Evolutionary conservation across 2,888 invertebrate species (phyloP).

Genomic region (Harpalus rubripes): DNA sequence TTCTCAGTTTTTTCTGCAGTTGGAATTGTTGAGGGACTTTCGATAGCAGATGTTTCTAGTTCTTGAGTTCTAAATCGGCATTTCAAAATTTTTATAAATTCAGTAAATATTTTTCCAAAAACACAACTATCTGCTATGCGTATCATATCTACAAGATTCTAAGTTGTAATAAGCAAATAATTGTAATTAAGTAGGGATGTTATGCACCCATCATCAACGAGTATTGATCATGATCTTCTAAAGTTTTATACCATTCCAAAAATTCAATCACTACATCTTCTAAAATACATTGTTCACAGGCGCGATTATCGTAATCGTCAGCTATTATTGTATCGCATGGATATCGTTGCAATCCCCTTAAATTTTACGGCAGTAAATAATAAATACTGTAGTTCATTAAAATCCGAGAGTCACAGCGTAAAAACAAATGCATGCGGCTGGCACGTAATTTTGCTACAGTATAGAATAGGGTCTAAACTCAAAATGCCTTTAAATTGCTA

Average conservation of each 20-base stretch:
- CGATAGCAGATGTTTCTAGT: not conserved
- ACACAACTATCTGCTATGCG: conserved; percentile 67
- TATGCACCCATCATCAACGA: conserved; percentile 63
- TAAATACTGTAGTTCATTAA: too few relatives aligned
- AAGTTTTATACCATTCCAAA: conserved; percentile 69
- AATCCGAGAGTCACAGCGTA: too few relatives aligned
- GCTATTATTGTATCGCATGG: conserved; percentile 69
- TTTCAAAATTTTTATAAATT: conserved; percentile 51
- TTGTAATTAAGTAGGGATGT: too few relatives aligned
- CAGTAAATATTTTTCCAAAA: conserved; percentile 63
- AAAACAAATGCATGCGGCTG: too few relatives aligned
- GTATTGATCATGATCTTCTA: conserved; percentile 68
- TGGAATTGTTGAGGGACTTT: not conserved
- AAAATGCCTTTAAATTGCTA: too few relatives aligned
- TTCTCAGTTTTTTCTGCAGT: conserved; percentile 20
- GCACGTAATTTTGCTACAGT: too few relatives aligned
- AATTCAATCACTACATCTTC: conserved; percentile 62
- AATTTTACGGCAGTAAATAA: not conserved
- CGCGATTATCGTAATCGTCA: conserved; percentile 69
- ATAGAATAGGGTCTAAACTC: too few relatives aligned
- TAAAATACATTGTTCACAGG: conserved; percentile 67
- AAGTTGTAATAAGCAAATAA: not conserved
- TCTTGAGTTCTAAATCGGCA: not conserved
- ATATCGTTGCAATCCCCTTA: conserved; percentile 54
- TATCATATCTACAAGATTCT: conserved; percentile 62